These are phyloP conservation scores for Netelia virgata DNA, from an alignment of 2,888 invertebrate species.

Conservation along the genomic window DNA sequence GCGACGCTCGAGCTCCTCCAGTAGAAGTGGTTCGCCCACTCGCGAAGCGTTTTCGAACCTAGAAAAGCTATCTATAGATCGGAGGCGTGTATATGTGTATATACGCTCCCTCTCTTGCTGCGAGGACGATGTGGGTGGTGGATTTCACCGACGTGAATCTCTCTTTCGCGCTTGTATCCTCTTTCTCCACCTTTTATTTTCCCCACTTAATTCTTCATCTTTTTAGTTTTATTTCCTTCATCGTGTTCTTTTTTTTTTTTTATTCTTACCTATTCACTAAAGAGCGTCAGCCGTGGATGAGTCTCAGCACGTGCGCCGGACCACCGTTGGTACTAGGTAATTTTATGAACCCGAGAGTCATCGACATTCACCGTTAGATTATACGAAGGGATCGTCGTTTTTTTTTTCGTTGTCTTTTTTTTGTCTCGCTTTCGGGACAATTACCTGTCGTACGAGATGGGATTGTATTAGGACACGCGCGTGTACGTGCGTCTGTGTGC, in stretches of 20 bases:
- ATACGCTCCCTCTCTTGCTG: not conserved
- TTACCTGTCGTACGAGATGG: not conserved
- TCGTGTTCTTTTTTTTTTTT: not conserved
- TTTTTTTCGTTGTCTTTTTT: constrained; percentile 62
- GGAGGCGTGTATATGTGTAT: constrained; percentile 72
- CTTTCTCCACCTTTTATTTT: constrained; percentile 39
- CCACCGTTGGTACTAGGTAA: constrained; percentile 63
- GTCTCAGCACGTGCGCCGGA: not conserved
- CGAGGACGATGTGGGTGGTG: constrained; percentile 77
- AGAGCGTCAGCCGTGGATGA: constrained; percentile 1
- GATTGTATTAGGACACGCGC: not conserved
- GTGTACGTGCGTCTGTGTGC: not conserved
- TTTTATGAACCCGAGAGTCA: constrained; percentile 64
- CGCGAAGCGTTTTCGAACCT: constrained; percentile 74
- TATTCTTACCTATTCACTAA: not conserved
- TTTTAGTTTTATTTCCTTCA: not conserved
- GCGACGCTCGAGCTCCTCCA: constrained; percentile 68
- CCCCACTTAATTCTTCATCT: constrained; percentile 12
- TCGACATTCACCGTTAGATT: constrained; percentile 53
- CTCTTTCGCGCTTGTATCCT: constrained; percentile 24
- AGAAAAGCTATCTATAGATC: constrained; percentile 78
- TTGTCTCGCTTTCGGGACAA: constrained; percentile 57
- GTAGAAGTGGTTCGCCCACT: constrained; percentile 83
- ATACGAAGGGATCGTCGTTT: constrained; percentile 1
- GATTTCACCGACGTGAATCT: constrained; percentile 64